Evolutionary conservation across 2,113 vertebrate species (phyloP).

Genomic region (Tragelaphus strepsiceros): DNA sequence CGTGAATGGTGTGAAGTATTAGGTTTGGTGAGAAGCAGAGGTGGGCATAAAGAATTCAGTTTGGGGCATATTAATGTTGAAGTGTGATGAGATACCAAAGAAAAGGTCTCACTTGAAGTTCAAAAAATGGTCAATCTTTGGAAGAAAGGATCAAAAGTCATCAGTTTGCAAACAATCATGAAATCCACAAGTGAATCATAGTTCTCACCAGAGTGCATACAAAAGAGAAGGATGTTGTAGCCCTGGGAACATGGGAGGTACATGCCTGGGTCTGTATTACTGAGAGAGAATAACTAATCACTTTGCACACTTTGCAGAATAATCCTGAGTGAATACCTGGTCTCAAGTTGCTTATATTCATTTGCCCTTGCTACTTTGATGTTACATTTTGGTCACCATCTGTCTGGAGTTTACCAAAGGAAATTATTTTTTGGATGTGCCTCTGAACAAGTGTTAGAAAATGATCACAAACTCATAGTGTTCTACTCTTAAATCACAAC

Average conservation of each 20-base stretch:
- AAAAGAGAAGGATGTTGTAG: background rate
- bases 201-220: background rate
- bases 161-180: background rate
- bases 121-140: background rate
- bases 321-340: background rate
- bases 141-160: background rate
- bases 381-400: background rate
- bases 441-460: background rate
- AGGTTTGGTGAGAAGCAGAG: background rate
- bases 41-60: accelerated
- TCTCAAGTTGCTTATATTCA: background rate
- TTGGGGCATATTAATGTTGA: background rate
- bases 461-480: background rate
- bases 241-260: background rate
- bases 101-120: background rate
- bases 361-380: background rate
- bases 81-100: background rate
- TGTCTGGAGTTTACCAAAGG: background rate
- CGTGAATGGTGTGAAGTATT: background rate
- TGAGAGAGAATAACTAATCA: background rate
- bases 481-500: background rate
- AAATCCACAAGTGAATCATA: background rate
- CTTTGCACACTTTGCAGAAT: background rate
- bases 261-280: background rate
- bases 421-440: background rate